These are phyloP conservation scores for Catocala sponsa DNA, from an alignment of 2,888 invertebrate genomes.

Conservation along the genomic window DNA sequence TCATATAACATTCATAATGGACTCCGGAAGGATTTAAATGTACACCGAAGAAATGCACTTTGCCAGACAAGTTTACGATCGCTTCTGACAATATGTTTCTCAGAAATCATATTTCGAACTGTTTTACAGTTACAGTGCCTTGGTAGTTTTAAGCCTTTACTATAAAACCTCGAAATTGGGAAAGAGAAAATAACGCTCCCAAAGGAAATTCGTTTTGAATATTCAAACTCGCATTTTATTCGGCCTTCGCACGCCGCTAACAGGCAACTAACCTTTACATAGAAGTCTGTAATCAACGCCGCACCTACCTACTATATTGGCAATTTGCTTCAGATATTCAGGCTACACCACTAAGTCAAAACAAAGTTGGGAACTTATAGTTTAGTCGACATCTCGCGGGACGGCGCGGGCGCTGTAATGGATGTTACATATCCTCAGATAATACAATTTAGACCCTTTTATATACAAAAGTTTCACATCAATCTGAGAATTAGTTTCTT, in stretches of 20 bases:
- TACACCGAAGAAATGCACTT: slow-evolving; percentile 57
- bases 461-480: not conserved
- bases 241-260: slow-evolving; percentile 7
- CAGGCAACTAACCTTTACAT: slow-evolving; percentile 17
- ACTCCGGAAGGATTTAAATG: slow-evolving; percentile 64
- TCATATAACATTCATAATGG: slow-evolving; percentile 66
- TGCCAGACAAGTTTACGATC: slow-evolving; percentile 48
- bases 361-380: slow-evolving; percentile 22
- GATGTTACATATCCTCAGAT: slow-evolving; percentile 1
- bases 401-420: not conserved
- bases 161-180: slow-evolving; percentile 9
- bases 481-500: not conserved
- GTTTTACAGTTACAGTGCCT: not conserved
- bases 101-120: slow-evolving; percentile 10
- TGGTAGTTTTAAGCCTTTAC: slow-evolving; percentile 10
- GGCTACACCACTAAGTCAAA: slow-evolving; percentile 16
- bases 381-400: slow-evolving; percentile 5
- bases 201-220: slow-evolving; percentile 12
- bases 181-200: slow-evolving; percentile 6
- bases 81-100: slow-evolving; percentile 8
- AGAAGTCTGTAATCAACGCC: slow-evolving; percentile 14
- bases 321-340: slow-evolving; percentile 18
- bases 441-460: not conserved
- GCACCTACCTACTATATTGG: slow-evolving; percentile 6
- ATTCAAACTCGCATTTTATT: slow-evolving; percentile 7